These are phyloP conservation scores for Drosophila kepulauana DNA, from an alignment of 1,140 invertebrate species.

Conservation along the genomic window DNA sequence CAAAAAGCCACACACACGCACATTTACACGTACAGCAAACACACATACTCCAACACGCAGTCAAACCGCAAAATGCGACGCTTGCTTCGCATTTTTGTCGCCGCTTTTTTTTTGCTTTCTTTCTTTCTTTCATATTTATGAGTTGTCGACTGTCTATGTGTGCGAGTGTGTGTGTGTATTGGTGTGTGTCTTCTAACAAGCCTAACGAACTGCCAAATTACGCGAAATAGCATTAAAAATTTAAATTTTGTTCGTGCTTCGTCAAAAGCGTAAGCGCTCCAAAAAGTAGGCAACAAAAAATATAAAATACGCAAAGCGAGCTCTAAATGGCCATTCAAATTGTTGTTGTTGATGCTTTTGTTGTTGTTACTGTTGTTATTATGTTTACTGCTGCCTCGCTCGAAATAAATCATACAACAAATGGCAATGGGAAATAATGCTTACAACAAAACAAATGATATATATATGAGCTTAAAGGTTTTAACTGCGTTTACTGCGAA, in stretches of 20 bases:
- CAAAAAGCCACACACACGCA: slow-evolving; percentile 29
- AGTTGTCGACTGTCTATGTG: slow-evolving; percentile 34
- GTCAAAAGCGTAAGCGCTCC: slow-evolving; percentile 63
- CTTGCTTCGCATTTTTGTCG: slow-evolving; percentile 40
- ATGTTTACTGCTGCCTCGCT: neutral
- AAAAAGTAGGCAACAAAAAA: slow-evolving; percentile 64
- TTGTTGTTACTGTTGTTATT: slow-evolving; percentile 17
- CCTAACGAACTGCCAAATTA: slow-evolving; percentile 83
- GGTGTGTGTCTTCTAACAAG: slow-evolving; percentile 62
- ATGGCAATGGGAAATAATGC: slow-evolving; percentile 39
- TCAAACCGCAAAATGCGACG: slow-evolving; percentile 65
- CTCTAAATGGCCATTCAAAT: slow-evolving; percentile 61
- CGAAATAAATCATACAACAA: slow-evolving; percentile 59
- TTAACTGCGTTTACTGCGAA: neutral
- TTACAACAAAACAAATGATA: slow-evolving; percentile 13
- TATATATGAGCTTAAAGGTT: slow-evolving; percentile 5
- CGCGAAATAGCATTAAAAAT: slow-evolving; percentile 81
- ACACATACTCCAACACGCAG: slow-evolving; percentile 17
- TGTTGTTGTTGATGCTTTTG: slow-evolving; percentile 31
- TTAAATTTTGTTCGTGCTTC: slow-evolving; percentile 68
- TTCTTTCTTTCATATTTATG: slow-evolving; percentile 76
- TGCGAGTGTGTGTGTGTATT: slow-evolving; percentile 11
- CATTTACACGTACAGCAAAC: slow-evolving; percentile 13
- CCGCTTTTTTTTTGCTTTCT: slow-evolving; percentile 15
- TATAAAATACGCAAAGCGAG: slow-evolving; percentile 25